phyloP scores from a whole-genome alignment of 2,888 invertebrate species.

The Lithodes maja region DNA sequence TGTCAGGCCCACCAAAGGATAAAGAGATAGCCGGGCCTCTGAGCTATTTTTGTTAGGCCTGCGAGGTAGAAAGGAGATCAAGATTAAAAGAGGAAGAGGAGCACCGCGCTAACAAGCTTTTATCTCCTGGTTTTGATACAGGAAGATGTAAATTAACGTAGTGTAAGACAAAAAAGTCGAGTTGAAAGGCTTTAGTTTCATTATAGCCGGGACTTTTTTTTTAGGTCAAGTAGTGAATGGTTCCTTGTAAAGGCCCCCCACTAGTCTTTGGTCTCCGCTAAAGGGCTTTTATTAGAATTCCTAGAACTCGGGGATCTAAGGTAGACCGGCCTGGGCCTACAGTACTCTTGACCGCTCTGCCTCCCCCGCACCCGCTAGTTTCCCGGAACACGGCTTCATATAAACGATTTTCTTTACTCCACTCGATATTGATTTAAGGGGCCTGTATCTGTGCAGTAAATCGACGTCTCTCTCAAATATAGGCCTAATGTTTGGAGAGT shows the following conservation, averaged over 20 bases:
- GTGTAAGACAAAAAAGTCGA: conserved; percentile 20
- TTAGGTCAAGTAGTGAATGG: conserved; percentile 18
- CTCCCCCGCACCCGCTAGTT: not conserved
- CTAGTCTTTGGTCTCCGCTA: conserved; percentile 20
- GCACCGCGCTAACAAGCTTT: conserved; percentile 14
- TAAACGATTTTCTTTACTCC: not conserved
- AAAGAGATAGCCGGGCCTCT: conserved; percentile 26
- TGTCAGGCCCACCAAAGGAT: conserved; percentile 33
- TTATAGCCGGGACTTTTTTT: not conserved
- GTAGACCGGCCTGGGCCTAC: conserved; percentile 5
- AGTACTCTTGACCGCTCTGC: not conserved
- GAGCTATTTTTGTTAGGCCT: conserved; percentile 10
- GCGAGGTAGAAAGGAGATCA: conserved; percentile 20
- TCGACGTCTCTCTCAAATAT: no score
- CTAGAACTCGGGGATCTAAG: conserved; percentile 17
- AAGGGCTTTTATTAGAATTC: conserved; percentile 12
- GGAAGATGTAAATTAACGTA: conserved; percentile 22
- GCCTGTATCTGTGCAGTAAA: not conserved
- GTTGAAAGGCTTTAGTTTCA: conserved; percentile 9
- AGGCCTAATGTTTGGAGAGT: no score
- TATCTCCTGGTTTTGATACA: not conserved
- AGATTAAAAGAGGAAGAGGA: conserved; percentile 16
- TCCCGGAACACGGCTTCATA: not conserved
- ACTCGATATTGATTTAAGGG: not conserved
- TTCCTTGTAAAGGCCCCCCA: not conserved